Percentiles rank a stretch among this genome's conserved stretches.
phyloP scores from a whole-genome alignment of 2,113 vertebrate genomes.

The Arizona elegans region DNA sequence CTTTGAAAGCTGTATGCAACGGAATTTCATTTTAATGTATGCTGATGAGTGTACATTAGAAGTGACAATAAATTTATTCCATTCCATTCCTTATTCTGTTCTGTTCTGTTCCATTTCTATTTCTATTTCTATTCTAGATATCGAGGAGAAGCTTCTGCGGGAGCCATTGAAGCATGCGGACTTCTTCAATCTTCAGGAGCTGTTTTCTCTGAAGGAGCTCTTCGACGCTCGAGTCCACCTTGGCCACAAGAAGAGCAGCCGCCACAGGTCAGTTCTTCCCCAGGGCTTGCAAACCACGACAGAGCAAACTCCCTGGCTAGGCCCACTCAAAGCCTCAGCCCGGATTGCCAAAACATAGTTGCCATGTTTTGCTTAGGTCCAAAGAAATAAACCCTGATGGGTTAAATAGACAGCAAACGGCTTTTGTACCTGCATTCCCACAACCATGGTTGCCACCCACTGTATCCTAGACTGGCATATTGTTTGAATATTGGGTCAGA shows the following conservation, averaged over 20 bases:
- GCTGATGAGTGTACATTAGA: too few species aligned
- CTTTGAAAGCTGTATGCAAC: too few species aligned
- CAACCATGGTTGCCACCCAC: background rate
- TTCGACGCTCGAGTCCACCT: slow-evolving; percentile 91
- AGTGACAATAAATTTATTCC: too few species aligned
- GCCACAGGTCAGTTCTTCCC: slow-evolving; percentile 77
- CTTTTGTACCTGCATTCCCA: background rate
- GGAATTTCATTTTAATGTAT: too few species aligned
- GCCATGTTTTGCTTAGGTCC: background rate
- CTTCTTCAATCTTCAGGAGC: slow-evolving; percentile 86
- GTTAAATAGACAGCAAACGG: background rate
- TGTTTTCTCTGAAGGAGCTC: slow-evolving; percentile 83
- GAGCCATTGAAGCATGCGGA: slow-evolving; percentile 80
- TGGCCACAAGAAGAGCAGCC: slow-evolving; percentile 89
- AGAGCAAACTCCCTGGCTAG: background rate
- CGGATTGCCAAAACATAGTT: background rate
- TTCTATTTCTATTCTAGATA: slow-evolving; percentile 12
- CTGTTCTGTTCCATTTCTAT: too few species aligned
- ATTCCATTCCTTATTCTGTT: too few species aligned
- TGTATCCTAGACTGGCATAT: background rate
- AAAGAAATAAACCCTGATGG: background rate
- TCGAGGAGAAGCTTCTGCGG: slow-evolving; percentile 59
- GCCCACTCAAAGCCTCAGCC: background rate
- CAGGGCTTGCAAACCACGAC: too few species aligned
- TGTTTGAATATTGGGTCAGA: background rate